Evolutionary conservation across 1,140 invertebrate species (phyloP).

Genomic region (Yoshiicerus persimilis): DNA sequence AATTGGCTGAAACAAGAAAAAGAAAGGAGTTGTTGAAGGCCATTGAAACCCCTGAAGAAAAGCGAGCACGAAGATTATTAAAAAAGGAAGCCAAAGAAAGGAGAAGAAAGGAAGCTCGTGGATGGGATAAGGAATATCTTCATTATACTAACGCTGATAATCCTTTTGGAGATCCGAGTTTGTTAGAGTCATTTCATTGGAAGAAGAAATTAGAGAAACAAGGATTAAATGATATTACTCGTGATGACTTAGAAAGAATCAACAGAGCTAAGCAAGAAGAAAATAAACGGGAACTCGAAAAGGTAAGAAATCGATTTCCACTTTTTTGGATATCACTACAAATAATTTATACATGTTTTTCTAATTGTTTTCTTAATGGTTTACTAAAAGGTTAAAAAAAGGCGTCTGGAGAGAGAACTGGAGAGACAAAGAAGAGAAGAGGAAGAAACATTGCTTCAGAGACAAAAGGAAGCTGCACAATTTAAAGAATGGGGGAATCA

Average conservation of each 20-base stretch:
- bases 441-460: slow-evolving; percentile 81
- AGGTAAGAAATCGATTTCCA: slow-evolving; percentile 59
- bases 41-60: slow-evolving; percentile 93
- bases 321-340: too few relatives aligned
- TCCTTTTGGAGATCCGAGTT: slow-evolving; percentile 95
- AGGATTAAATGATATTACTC: slow-evolving; percentile 75
- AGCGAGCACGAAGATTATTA: slow-evolving; percentile 76
- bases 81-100: slow-evolving; percentile 93
- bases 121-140: slow-evolving; percentile 93
- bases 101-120: slow-evolving; percentile 84
- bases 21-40: slow-evolving; percentile 84
- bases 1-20: slow-evolving; percentile 66
- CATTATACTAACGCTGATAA: slow-evolving; percentile 98
- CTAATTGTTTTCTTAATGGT: neutral
- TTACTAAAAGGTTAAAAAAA: slow-evolving; percentile 73
- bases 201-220: slow-evolving; percentile 94
- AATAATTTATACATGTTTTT: too few relatives aligned
- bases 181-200: slow-evolving; percentile 94
- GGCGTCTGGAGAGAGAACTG: slow-evolving; percentile 82
- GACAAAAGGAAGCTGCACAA: slow-evolving; percentile 92
- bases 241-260: slow-evolving; percentile 80
- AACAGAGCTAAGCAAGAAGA: slow-evolving; percentile 87
- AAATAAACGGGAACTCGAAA: slow-evolving; percentile 84
- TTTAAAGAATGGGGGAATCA: slow-evolving; percentile 92
- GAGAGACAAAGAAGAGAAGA: slow-evolving; percentile 87